Conservation (phyloP, 2,113 vertebrate genomes). For the Engystomops pustulosus region DNA sequence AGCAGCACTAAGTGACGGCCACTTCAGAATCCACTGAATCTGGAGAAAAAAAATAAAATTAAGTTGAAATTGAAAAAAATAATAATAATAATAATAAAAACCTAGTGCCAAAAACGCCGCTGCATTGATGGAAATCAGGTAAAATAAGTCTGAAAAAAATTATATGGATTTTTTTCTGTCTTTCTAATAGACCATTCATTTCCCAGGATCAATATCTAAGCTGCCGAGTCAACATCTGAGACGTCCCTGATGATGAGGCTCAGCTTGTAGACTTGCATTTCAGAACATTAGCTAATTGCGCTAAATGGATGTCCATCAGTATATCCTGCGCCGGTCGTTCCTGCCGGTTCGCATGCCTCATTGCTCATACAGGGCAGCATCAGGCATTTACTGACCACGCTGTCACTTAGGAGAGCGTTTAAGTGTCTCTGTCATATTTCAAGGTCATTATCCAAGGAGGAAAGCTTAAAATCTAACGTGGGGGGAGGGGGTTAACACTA, state of each 20-base stretch:
- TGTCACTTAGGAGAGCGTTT: slow-evolving; percentile 7
- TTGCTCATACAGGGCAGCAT: not conserved
- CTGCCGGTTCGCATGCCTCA: not conserved
- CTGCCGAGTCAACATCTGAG: not conserved
- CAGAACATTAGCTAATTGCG: slow-evolving; percentile 26
- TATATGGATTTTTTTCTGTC: no score
- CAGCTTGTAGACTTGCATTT: not conserved
- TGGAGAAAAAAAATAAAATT: no score
- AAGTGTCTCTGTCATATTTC: not conserved
- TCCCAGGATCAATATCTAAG: slow-evolving; percentile 10
- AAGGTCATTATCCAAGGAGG: slow-evolving; percentile 1
- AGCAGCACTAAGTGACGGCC: no score
- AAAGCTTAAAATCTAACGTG: not conserved
- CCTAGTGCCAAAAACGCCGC: no score
- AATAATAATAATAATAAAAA: no score
- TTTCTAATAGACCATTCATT: not conserved
- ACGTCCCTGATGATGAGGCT: not conserved
- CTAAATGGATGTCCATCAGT: slow-evolving; percentile 23
- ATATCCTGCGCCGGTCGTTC: not conserved
- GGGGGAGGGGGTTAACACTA: not conserved
- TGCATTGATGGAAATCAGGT: no score
- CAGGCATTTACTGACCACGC: slow-evolving; percentile 16
- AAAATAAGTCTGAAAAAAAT: no score
- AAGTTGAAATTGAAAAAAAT: no score
- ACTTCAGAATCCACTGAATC: no score